Evolutionary conservation across 2,113 vertebrate species (phyloP), one percentile per base, ranked within the genome.

Genomic region (Gasterosteus aculeatus): DNA sequence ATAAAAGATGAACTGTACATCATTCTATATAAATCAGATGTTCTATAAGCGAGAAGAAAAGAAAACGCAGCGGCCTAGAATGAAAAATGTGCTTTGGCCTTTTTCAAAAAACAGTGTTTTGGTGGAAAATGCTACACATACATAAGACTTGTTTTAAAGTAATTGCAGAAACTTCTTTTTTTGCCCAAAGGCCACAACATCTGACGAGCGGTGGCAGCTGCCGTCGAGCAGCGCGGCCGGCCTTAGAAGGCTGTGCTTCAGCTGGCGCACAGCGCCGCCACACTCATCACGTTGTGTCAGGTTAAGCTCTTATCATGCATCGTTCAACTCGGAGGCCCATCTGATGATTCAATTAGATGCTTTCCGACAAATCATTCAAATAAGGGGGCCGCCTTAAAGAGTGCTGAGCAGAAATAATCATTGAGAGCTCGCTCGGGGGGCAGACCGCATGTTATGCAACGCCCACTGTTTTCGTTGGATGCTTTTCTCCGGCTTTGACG

Each of bases 201-300:
- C n/a, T 69, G 47, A 39, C 47, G 75, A 75, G 75, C 53, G 5
- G n/a, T 59, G 42, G 33, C 42, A 57, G 63, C 63, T 77, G 69
- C 47, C 56, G 41, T 41, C 53, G 22, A 54, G 44, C 78, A 44
- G 57, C 62, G 38, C 4, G 3, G 22, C 18, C 76, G 31, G 54
- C 54, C 35, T 69, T 29, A 29, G 42, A 57, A 39, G 47, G 15
- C 26, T 18, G 22, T 22, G 33, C 35, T 67, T 51, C 8, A 75
- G 60, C 66, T 60, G 57, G 59, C 29, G 1, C 38, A 3, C 61
- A 68, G 35, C 46, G 44, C 69, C 72, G 60, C 38, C 72, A 38
- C 29, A 54, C 60, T 71, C 44, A 62, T 68, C 77, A 19, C 53
- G 29, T 38, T 57, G 57, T 69, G 56, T 78, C 71, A 68, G 66